phyloP scores from a whole-genome alignment of 2,888 invertebrate species.

The Ophion ellenae region DNA sequence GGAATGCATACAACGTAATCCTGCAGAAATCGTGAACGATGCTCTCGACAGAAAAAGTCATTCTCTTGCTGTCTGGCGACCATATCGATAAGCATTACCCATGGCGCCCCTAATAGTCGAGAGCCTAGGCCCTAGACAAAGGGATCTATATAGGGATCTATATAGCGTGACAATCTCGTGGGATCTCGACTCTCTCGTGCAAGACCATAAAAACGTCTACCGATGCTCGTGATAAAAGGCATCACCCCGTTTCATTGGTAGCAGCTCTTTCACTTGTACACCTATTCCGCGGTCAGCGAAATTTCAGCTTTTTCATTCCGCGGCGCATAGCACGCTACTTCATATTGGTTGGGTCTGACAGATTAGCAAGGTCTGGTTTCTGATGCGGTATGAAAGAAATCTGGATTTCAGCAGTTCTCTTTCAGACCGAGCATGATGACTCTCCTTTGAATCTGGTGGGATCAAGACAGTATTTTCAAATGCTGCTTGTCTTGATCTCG shows the following conservation, averaged over 20 bases:
- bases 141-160: neutral
- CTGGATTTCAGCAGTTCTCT: no score
- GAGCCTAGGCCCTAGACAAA: slow-evolving; percentile 5
- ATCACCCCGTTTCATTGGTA: slow-evolving; percentile 5
- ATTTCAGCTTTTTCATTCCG: slow-evolving; percentile 2
- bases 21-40: slow-evolving; percentile 29
- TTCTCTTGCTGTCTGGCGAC: slow-evolving; percentile 14
- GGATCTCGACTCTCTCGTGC: neutral
- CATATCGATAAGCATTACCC: slow-evolving; percentile 6
- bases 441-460: no score
- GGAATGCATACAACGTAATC: slow-evolving; percentile 19
- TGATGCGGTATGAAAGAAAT: no score
- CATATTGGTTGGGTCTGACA: neutral
- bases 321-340: neutral
- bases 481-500: no score
- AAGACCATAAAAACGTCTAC: neutral
- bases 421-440: no score
- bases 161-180: neutral
- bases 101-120: slow-evolving; percentile 10
- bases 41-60: slow-evolving; percentile 27
- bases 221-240: slow-evolving; percentile 6
- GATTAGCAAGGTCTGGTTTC: no score
- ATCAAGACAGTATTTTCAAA: no score
- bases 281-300: slow-evolving; percentile 15
- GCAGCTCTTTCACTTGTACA: neutral